These are phyloP conservation scores for Malurus cyaneus DNA, from an alignment of 2,113 vertebrate species.

Conservation along the genomic window DNA sequence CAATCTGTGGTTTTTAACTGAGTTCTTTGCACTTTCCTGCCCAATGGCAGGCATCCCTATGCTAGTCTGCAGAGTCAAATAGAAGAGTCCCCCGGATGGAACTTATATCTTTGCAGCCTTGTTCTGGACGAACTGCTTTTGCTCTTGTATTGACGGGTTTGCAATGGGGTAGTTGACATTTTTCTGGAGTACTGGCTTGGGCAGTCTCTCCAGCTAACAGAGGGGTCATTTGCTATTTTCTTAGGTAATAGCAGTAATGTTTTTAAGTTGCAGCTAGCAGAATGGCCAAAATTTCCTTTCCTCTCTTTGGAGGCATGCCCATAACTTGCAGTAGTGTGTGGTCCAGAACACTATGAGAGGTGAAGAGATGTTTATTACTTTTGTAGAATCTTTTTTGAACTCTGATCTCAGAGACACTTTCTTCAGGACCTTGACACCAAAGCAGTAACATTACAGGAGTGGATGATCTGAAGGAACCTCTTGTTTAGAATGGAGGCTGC, in stretches of 20 bases:
- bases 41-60: neutral
- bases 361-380: neutral
- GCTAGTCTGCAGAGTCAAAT: neutral
- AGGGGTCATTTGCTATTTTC: neutral
- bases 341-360: neutral
- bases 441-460: neutral
- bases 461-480: neutral
- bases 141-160: neutral
- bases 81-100: neutral
- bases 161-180: neutral
- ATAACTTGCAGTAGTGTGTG: neutral
- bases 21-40: neutral
- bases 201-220: neutral
- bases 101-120: neutral
- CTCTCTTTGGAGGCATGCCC: neutral
- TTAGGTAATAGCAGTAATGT: neutral
- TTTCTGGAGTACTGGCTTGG: neutral
- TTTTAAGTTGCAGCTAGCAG: neutral
- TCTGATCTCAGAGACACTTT: neutral
- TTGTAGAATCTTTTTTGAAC: neutral
- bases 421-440: neutral
- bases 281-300: neutral
- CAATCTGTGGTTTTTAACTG: neutral
- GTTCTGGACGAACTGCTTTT: neutral
- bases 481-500: neutral